phyloP scores from a whole-genome alignment of 1,140 invertebrate genomes.

The Ylistrum balloti region DNA sequence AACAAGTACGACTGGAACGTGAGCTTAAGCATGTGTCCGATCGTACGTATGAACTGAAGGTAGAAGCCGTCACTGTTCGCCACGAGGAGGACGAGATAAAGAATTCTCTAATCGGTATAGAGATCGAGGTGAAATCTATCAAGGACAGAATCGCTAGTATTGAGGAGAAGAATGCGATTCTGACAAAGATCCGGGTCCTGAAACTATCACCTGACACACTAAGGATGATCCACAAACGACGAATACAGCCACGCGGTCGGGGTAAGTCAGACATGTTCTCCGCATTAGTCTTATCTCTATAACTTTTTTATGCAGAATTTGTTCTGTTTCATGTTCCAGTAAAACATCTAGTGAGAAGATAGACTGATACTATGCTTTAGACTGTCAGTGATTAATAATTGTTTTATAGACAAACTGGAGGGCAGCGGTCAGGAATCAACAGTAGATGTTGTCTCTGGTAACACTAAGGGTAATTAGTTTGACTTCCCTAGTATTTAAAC shows the following conservation, averaged over 20 bases:
- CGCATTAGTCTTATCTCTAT: too few species aligned
- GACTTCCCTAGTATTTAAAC: too few species aligned
- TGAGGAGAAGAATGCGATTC: conserved; percentile 64
- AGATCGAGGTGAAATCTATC: conserved; percentile 67
- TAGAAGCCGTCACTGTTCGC: conserved; percentile 68
- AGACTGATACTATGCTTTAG: too few species aligned
- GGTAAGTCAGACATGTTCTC: too few species aligned
- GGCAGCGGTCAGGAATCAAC: not conserved
- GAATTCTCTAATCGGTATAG: conserved; percentile 60
- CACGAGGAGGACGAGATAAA: conserved; percentile 68
- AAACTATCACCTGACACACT: conserved; percentile 69
- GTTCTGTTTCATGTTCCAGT: too few species aligned
- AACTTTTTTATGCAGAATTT: too few species aligned
- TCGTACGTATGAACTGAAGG: conserved; percentile 70
- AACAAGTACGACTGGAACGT: conserved; percentile 62
- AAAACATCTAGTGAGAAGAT: too few species aligned
- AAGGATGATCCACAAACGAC: conserved; percentile 57
- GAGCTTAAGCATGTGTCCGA: conserved; percentile 68
- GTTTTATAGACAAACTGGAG: not conserved
- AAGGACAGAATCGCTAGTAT: conserved; percentile 63
- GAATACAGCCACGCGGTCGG: not conserved
- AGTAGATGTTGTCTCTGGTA: not conserved
- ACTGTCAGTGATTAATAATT: not conserved
- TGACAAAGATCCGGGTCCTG: conserved; percentile 67
- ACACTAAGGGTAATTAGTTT: not conserved